phyloP scores from a whole-genome alignment of 2,113 vertebrate species.

The Pholis gunnellus region DNA sequence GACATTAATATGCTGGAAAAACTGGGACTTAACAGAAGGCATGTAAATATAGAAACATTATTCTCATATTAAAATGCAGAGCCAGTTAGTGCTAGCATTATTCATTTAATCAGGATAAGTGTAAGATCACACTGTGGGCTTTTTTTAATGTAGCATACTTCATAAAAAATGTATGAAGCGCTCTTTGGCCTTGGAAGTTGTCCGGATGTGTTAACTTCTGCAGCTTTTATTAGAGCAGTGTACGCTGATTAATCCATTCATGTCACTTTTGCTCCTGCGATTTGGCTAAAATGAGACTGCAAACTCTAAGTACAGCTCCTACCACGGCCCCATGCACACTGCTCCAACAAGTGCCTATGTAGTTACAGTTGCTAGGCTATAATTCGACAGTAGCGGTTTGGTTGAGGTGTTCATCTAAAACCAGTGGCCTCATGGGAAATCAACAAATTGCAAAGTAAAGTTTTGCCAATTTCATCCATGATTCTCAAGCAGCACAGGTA shows the following conservation, averaged over 20 bases:
- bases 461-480: constrained; percentile 11
- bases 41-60: background rate
- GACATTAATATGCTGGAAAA: background rate
- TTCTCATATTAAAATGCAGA: background rate
- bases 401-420: constrained; percentile 4
- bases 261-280: background rate
- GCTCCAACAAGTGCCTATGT: background rate
- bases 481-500: background rate
- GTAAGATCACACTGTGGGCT: background rate
- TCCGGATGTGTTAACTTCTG: background rate
- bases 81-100: background rate
- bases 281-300: background rate
- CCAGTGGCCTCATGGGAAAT: constrained; percentile 14
- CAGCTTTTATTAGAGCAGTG: background rate
- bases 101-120: background rate
- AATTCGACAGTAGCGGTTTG: background rate
- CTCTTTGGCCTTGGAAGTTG: background rate
- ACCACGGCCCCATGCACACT: background rate
- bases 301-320: background rate
- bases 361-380: background rate
- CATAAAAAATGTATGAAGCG: background rate
- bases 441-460: background rate
- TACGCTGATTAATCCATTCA: background rate
- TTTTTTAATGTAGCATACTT: background rate
- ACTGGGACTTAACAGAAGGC: background rate